Conservation (phyloP, 2,113 vertebrate genomes). For the Leptobrachium ailaonicum region DNA sequence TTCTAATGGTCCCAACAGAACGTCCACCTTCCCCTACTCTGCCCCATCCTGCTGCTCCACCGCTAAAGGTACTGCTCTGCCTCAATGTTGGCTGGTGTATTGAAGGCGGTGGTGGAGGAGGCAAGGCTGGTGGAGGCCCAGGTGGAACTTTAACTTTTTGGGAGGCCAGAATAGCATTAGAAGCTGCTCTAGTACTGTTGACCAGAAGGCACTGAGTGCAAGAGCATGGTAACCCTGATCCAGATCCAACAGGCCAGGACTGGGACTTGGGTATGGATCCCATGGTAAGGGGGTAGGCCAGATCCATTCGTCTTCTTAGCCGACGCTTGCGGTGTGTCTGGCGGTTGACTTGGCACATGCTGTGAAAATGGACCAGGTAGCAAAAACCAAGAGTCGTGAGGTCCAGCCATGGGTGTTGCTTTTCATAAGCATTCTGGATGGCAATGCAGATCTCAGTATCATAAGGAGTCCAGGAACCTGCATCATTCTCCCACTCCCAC, state of each 20-base stretch:
- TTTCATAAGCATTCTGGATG: constrained; percentile 97
- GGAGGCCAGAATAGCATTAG: constrained; percentile 92
- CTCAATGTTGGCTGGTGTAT: constrained; percentile 61
- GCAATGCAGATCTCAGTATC: constrained; percentile 97
- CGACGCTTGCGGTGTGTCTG: constrained; percentile 89
- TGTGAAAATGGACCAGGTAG: constrained; percentile 95
- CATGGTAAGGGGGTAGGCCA: constrained; percentile 92
- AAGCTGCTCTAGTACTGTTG: constrained; percentile 90
- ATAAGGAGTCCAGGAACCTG: constrained; percentile 88
- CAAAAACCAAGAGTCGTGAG: constrained; percentile 93
- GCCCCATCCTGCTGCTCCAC: constrained; percentile 63
- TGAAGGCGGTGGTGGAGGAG: constrained; percentile 35
- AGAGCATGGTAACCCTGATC: constrained; percentile 86
- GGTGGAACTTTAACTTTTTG: constrained; percentile 82
- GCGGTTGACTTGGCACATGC: constrained; percentile 95
- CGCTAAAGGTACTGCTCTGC: constrained; percentile 88
- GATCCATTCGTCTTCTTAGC: constrained; percentile 90
- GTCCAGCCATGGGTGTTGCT: constrained; percentile 97
- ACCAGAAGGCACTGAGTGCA: constrained; percentile 94
- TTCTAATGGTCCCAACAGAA: constrained; percentile 55
- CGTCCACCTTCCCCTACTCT: constrained; percentile 75
- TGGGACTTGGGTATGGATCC: constrained; percentile 96
- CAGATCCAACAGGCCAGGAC: constrained; percentile 92
- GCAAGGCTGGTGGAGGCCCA: constrained; percentile 44
- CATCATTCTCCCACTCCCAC: constrained; percentile 97